These are phyloP conservation scores for Danaus plexippus DNA, from an alignment of 1,140 invertebrate species.

Conservation along the genomic window DNA sequence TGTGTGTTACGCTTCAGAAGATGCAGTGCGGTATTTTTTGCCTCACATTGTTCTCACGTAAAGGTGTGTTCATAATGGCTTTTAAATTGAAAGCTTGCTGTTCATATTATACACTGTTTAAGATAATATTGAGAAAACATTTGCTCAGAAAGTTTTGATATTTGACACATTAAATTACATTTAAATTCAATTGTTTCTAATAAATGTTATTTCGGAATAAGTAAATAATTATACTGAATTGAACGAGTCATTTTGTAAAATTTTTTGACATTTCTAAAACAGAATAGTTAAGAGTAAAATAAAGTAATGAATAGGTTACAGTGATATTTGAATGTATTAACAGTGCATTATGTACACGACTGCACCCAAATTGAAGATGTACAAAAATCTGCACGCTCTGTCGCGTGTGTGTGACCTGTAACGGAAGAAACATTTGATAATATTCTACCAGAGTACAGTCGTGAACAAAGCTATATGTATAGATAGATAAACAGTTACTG, in stretches of 20 bases:
- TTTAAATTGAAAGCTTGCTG: not conserved
- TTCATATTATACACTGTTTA: too few relatives aligned
- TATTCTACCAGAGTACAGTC: conserved; percentile 15
- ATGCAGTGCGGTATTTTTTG: conserved; percentile 37
- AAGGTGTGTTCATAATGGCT: conserved; percentile 20
- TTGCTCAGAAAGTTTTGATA: too few relatives aligned
- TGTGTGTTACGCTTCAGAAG: conserved; percentile 30
- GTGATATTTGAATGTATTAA: conserved; percentile 1
- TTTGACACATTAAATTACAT: too few relatives aligned
- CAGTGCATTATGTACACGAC: conserved; percentile 17
- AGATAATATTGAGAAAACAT: too few relatives aligned
- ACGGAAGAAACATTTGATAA: conserved; percentile 24
- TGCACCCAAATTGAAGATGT: conserved; percentile 37
- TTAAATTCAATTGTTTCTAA: too few relatives aligned
- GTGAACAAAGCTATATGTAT: not conserved
- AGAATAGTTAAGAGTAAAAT: too few relatives aligned
- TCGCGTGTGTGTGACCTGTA: conserved; percentile 32
- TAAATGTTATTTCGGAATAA: too few relatives aligned
- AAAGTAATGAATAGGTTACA: not conserved
- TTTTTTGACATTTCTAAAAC: too few relatives aligned
- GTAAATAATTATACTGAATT: too few relatives aligned
- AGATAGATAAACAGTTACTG: not conserved
- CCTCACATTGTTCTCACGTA: conserved; percentile 36
- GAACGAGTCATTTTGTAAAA: too few relatives aligned
- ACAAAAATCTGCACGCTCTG: conserved; percentile 47